Evolutionary conservation across 2,113 vertebrate species (phyloP), one percentile per base, ranked within the genome.

Genomic region (Heterotis niloticus): DNA sequence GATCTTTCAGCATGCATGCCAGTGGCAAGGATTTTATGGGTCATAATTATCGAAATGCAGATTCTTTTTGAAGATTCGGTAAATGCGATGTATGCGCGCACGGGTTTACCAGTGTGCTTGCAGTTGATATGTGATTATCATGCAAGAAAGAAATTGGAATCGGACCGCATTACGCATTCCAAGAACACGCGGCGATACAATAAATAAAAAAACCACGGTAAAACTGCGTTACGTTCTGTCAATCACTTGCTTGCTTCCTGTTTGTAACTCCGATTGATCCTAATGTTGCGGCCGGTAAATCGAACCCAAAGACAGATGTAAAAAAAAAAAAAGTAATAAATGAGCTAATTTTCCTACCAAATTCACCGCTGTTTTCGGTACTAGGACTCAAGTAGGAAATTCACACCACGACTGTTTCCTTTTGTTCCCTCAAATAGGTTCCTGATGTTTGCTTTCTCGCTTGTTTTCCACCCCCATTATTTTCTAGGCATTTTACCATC

Each of bases 11-110:
- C 88, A 90, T 90, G 88, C 89, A 88, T 80, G 90, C 90, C 89
- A 78, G 85, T 84, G 90, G 90, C 91, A 91, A 92, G 90, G 91
- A 90, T 91, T 91, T 90, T 90, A 91, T 87, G 88, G 87, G 86
- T 89, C 90, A 89, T 91, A 90, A 91, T 91, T 91, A 92, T 91
- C 89, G 91, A 91, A 91, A 89, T 87, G 87, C 88, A 89, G 84
- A 89, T 86, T 90, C 86, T 85, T 83, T 88, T 56, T 80, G 54
- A 65, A 74, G 34, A 79, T 70, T 71, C 26, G 60, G 71, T 64
- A 59, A 64, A 51, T 78, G 54, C 70, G 70, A 54, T 57, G 16
- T 17, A 66, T 34, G 77, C 70, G 80, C 77, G 70, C 76, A n/a
- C 64, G 70, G 34, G 80, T 69, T 81, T 66, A 34, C 68, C 75